Conservation (phyloP, 2,888 invertebrate genomes). For the Electrophaes corylata region DNA sequence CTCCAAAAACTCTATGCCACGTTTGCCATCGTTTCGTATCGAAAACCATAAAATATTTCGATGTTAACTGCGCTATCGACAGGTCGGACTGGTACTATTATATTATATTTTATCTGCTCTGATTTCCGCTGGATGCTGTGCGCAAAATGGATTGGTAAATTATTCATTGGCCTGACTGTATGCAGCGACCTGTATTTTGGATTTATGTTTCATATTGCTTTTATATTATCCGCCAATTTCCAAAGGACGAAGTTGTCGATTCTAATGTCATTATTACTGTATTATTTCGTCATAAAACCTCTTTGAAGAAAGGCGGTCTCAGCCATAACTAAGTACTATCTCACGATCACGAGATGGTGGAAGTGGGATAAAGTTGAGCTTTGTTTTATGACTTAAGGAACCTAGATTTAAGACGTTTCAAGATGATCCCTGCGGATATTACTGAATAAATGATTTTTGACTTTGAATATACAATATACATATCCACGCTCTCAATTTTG, state of each 20-base stretch:
- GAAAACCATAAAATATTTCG: conserved; percentile 40
- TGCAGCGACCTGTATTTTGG: conserved; percentile 18
- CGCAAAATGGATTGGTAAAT: conserved; percentile 26
- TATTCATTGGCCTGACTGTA: conserved; percentile 20
- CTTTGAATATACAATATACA: too few relatives aligned
- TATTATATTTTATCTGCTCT: conserved; percentile 36
- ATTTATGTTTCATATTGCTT: conserved; percentile 12
- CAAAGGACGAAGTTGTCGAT: neutral
- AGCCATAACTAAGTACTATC: too few relatives aligned
- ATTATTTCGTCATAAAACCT: neutral
- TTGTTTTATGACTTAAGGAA: too few relatives aligned
- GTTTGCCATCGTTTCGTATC: conserved; percentile 39
- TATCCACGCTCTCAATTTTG: too few relatives aligned
- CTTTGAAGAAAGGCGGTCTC: neutral
- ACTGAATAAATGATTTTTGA: too few relatives aligned
- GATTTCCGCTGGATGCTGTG: conserved; percentile 28
- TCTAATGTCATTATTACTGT: too few relatives aligned
- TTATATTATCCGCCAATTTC: neutral
- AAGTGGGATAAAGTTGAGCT: too few relatives aligned
- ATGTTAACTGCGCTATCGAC: conserved; percentile 43
- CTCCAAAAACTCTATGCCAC: conserved; percentile 42
- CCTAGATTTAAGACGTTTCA: too few relatives aligned
- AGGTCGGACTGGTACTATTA: conserved; percentile 46
- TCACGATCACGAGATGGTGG: too few relatives aligned
- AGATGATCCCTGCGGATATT: too few relatives aligned